A percentile compares a stretch with the other conserved stretches of the same genome.
Evolutionary conservation across 2,113 vertebrate species (phyloP).

Genomic region (Montifringilla adamsi): DNA sequence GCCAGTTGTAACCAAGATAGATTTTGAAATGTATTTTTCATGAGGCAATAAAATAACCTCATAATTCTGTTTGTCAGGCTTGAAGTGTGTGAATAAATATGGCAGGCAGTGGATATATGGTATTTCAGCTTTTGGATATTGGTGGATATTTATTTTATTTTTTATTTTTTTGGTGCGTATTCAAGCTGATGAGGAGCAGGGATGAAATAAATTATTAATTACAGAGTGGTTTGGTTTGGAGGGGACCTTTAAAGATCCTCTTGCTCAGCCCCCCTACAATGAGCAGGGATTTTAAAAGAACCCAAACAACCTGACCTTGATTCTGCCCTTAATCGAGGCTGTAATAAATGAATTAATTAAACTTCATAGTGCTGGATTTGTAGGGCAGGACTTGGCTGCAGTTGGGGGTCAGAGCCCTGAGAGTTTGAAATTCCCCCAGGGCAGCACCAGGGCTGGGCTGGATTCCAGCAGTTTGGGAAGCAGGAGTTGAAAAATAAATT

Average conservation of each 20-base stretch:
- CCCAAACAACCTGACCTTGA: not conserved
- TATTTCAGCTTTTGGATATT: not conserved
- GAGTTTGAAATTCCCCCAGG: not conserved
- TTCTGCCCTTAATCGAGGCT: not conserved
- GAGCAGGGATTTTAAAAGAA: not conserved
- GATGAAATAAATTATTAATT: not conserved
- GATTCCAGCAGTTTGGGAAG: not conserved
- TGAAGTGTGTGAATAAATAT: not conserved
- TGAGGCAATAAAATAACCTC: not conserved
- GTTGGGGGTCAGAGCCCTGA: not conserved
- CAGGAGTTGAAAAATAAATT: not conserved
- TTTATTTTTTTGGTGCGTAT: not conserved
- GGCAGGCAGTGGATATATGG: not conserved
- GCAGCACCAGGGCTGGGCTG: not conserved
- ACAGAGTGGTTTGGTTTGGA: not conserved
- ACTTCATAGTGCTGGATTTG: not conserved
- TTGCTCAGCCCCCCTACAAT: not conserved
- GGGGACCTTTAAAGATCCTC: not conserved
- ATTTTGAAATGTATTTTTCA: not conserved
- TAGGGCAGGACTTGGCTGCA: not conserved
- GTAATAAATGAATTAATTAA: not conserved
- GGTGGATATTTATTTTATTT: not conserved
- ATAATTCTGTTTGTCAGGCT: not conserved
- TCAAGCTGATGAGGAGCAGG: not conserved
- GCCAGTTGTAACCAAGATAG: not conserved